These are phyloP conservation scores for Kuschelorhynchus macadamiae DNA, from an alignment of 2,888 invertebrate genomes.

Conservation along the genomic window DNA sequence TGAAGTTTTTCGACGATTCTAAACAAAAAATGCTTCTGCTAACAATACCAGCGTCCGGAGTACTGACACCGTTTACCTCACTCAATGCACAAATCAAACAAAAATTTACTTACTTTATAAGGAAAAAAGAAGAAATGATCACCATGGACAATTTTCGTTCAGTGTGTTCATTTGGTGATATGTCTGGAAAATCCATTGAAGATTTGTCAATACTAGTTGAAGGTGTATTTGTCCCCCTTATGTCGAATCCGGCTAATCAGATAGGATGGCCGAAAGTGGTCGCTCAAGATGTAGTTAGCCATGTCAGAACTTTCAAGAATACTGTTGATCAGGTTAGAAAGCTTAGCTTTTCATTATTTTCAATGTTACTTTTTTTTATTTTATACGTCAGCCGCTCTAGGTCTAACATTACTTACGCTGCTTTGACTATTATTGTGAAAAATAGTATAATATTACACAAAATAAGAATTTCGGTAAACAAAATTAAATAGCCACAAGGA, in stretches of 20 bases:
- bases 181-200: constrained; percentile 64
- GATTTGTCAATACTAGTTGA: constrained; percentile 71
- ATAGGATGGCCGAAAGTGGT: constrained; percentile 82
- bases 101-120: constrained; percentile 85
- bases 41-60: constrained; percentile 74
- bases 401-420: too few species aligned
- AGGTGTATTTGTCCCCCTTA: constrained; percentile 80
- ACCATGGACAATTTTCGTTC: constrained; percentile 73
- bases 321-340: constrained; percentile 77
- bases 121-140: constrained; percentile 75
- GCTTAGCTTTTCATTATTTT: too few species aligned
- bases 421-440: too few species aligned
- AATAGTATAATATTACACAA: too few species aligned
- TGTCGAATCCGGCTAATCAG: constrained; percentile 80
- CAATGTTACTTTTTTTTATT: too few species aligned
- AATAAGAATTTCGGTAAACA: too few species aligned
- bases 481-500: too few species aligned
- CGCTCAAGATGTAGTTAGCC: constrained; percentile 78
- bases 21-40: constrained; percentile 72
- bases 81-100: constrained; percentile 76
- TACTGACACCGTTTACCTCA: constrained; percentile 75
- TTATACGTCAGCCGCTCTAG: too few species aligned
- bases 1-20: constrained; percentile 71
- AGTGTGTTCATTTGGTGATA: constrained; percentile 78
- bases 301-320: constrained; percentile 79